Evolutionary conservation across 2,888 invertebrate genomes (phyloP).

Genomic region (Drosophila tripunctata): DNA sequence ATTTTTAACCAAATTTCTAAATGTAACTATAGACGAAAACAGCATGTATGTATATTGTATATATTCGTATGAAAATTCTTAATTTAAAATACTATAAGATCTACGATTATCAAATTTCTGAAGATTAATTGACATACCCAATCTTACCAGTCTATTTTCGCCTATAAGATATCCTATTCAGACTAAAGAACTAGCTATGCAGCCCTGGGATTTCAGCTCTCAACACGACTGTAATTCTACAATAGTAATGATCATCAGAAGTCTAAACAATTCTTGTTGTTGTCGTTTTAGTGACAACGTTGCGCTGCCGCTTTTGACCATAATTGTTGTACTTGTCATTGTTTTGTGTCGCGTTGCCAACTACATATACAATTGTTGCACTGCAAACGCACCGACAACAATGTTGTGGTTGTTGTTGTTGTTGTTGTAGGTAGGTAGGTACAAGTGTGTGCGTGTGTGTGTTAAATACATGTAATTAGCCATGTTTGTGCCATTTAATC

Average conservation of each 20-base stretch:
- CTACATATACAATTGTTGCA: constrained; percentile 29
- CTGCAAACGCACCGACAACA: constrained; percentile 55
- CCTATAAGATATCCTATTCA: neutral
- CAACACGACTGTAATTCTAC: constrained; percentile 35
- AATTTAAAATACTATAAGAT: too few relatives aligned
- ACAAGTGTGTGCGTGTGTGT: constrained; percentile 40
- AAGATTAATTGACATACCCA: too few relatives aligned
- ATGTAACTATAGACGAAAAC: too few relatives aligned
- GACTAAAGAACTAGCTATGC: neutral
- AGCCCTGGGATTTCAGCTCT: constrained; percentile 26
- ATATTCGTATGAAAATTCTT: too few relatives aligned
- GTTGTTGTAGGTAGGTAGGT: constrained; percentile 5
- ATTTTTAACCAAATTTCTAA: too few relatives aligned
- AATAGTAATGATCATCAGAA: constrained; percentile 48
- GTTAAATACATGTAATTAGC: constrained; percentile 80
- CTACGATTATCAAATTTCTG: too few relatives aligned
- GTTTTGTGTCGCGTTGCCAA: constrained; percentile 67
- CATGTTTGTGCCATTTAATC: constrained; percentile 80
- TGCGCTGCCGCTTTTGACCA: constrained; percentile 67
- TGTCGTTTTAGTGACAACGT: constrained; percentile 59
- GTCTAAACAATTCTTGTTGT: constrained; percentile 38
- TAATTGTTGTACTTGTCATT: constrained; percentile 74
- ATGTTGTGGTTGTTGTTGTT: too few relatives aligned
- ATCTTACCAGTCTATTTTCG: neutral
- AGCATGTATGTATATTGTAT: too few relatives aligned